A percentile compares a stretch with the other conserved stretches of the same genome.
Conservation (phyloP, 2,797 vertebrate genomes). For the Zalophus californianus region DNA sequence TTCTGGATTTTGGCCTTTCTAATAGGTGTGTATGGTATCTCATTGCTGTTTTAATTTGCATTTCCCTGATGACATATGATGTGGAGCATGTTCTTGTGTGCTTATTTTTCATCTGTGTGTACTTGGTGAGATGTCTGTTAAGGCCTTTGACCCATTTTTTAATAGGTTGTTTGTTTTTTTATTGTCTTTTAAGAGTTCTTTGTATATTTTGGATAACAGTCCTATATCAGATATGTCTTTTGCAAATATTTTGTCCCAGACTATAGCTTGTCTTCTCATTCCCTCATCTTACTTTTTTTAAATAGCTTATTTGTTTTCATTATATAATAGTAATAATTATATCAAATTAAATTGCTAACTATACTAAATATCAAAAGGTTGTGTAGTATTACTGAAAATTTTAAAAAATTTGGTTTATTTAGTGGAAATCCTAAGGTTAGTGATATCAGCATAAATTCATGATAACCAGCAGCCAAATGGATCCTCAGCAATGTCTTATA, state of each 20-base stretch:
- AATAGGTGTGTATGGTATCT: not conserved
- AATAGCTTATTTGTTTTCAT: slow-evolving; percentile 40
- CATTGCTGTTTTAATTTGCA: not conserved
- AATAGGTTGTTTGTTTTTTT: not conserved
- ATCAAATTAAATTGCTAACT: slow-evolving; percentile 47
- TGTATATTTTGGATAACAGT: not conserved
- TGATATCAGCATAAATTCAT: not conserved
- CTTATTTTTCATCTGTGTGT: not conserved
- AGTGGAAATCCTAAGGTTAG: not conserved
- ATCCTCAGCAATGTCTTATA: not conserved
- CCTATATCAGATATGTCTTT: not conserved
- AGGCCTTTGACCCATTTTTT: not conserved
- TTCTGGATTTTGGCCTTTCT: not conserved
- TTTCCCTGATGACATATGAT: not conserved
- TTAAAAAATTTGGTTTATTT: not conserved
- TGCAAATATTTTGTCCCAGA: not conserved
- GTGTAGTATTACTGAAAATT: not conserved
- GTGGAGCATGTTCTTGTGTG: not conserved
- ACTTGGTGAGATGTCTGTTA: not conserved
- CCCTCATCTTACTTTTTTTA: not conserved
- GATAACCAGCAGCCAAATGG: not conserved
- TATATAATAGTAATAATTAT: not conserved
- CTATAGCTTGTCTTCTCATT: not conserved
- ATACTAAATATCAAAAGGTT: not conserved
- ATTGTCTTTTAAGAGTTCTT: not conserved